Conservation (phyloP, 2,113 vertebrate genomes). For the Cynoglossus semilaevis region DNA sequence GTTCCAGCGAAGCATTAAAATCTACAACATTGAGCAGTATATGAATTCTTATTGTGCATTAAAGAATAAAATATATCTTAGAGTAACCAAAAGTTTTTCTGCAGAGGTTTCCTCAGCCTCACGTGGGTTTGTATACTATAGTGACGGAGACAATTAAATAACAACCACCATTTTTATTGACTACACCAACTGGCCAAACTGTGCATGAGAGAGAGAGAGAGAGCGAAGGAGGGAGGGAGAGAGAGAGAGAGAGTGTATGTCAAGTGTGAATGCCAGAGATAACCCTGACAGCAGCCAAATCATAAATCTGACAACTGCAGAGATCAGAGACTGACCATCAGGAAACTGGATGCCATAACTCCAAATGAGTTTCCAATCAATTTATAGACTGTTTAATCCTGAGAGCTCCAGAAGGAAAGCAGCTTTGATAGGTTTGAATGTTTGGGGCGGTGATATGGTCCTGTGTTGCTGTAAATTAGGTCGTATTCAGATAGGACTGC, state of each 20-base stretch:
- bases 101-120: slow-evolving; percentile 1
- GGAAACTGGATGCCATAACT: slow-evolving; percentile 27
- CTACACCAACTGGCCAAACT: slow-evolving; percentile 7
- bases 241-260: slow-evolving; percentile 3
- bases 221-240: slow-evolving; percentile 4
- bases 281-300: slow-evolving; percentile 22
- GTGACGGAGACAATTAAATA: slow-evolving; percentile 26
- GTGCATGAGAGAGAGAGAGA: neutral
- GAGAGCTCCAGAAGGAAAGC: slow-evolving; percentile 4
- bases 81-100: neutral
- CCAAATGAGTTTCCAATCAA: slow-evolving; percentile 21
- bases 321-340: slow-evolving; percentile 26
- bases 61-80: no score
- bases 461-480: no score
- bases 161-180: slow-evolving; percentile 26
- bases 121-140: slow-evolving; percentile 16
- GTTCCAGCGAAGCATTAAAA: neutral
- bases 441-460: neutral
- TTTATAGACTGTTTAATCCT: slow-evolving; percentile 37
- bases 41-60: no score
- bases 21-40: neutral
- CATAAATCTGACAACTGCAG: slow-evolving; percentile 41
- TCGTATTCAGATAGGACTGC: no score
- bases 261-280: slow-evolving; percentile 44
- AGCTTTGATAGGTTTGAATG: neutral